These are phyloP conservation scores for Emydura subglobosa DNA, from an alignment of 2,113 vertebrate species.

Conservation along the genomic window DNA sequence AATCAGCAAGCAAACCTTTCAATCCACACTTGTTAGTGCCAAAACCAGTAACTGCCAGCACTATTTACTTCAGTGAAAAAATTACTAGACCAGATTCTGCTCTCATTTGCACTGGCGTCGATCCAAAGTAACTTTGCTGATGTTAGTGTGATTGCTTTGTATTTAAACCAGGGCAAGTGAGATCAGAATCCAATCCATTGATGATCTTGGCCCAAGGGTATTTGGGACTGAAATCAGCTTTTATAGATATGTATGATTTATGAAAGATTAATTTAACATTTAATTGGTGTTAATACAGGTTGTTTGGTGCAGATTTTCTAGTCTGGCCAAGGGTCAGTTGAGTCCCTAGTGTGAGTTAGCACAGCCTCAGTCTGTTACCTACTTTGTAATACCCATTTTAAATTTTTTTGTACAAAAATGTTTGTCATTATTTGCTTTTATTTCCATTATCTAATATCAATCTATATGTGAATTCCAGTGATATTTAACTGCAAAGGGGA, in stretches of 20 bases:
- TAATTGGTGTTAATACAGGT: slow-evolving; percentile 38
- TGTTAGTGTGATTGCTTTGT: background rate
- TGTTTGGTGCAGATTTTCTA: slow-evolving; percentile 41
- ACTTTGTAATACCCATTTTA: background rate
- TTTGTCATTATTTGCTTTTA: slow-evolving; percentile 1
- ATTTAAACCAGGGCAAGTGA: background rate
- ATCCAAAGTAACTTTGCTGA: background rate
- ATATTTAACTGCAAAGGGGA: slow-evolving; percentile 12
- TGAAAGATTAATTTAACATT: slow-evolving; percentile 21
- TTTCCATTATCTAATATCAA: slow-evolving; percentile 44
- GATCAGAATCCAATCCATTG: slow-evolving; percentile 16
- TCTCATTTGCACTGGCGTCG: background rate
- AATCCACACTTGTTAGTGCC: fast-evolving
- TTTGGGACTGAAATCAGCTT: slow-evolving; percentile 26
- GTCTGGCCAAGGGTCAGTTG: slow-evolving; percentile 31
- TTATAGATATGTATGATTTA: background rate
- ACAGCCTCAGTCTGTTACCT: background rate
- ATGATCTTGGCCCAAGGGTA: slow-evolving; percentile 35
- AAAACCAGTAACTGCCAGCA: fast-evolving
- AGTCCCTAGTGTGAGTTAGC: background rate
- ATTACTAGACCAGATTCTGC: background rate
- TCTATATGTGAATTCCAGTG: slow-evolving; percentile 37
- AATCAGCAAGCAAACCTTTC: background rate
- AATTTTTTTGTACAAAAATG: slow-evolving; percentile 27
- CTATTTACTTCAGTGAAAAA: background rate